phyloP scores from a whole-genome alignment of 2,888 invertebrate genomes.

The Meloe dianella region DNA sequence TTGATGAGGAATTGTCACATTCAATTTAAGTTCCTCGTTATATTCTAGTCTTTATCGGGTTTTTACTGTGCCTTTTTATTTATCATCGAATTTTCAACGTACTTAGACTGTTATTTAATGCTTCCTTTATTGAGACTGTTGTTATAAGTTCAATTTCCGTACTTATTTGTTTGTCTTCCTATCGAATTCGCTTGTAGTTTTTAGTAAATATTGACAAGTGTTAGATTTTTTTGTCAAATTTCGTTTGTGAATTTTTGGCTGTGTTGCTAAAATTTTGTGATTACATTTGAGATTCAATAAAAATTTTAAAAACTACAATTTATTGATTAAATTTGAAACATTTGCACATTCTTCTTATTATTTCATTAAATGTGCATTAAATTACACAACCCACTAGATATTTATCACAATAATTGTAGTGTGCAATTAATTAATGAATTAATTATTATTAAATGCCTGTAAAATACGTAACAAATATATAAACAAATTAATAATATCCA shows the following conservation, averaged over 20 bases:
- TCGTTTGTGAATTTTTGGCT: neutral
- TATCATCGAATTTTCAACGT: neutral
- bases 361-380: neutral
- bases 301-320: neutral
- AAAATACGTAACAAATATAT: conserved; percentile 78
- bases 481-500: conserved; percentile 88
- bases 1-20: neutral
- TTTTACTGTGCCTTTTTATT: neutral
- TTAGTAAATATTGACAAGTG: too few relatives aligned
- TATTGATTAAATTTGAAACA: neutral
- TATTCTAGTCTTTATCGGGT: neutral
- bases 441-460: conserved; percentile 66
- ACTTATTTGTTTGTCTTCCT: neutral
- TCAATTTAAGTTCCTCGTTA: conserved; percentile 35
- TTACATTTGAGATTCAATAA: neutral
- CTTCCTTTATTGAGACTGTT: conserved; percentile 4
- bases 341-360: neutral
- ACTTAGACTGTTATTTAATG: neutral
- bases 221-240: neutral
- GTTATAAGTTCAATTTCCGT: neutral
- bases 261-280: neutral
- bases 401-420: conserved; percentile 1
- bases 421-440: conserved; percentile 39
- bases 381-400: neutral
- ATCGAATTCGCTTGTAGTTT: too few relatives aligned